These are phyloP conservation scores for Corythoichthys haematopterus DNA, from an alignment of 2,113 vertebrate genomes.

Conservation along the genomic window DNA sequence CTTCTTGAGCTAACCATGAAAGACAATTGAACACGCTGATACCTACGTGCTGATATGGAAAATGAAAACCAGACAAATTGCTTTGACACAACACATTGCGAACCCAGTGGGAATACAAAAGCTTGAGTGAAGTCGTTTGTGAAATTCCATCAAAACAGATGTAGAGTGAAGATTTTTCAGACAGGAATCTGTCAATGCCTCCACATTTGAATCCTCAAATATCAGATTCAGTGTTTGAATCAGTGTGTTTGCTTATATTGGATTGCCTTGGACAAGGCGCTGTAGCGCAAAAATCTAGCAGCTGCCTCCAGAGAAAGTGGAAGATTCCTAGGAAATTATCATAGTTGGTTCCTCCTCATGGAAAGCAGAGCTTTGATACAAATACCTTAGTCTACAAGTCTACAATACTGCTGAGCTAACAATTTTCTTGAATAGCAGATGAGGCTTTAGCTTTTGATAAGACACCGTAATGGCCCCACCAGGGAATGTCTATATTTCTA, in stretches of 20 bases:
- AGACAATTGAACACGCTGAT: conserved; percentile 19
- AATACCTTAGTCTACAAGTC: conserved; percentile 25
- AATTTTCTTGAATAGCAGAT: conserved; percentile 57
- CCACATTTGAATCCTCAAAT: conserved; percentile 43
- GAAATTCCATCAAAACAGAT: conserved; percentile 22
- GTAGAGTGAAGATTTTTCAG: background rate
- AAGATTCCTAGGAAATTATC: conserved; percentile 57
- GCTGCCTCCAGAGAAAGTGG: conserved; percentile 47
- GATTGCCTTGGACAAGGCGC: conserved; percentile 49
- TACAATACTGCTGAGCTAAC: conserved; percentile 52
- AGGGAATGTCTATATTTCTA: conserved; percentile 4
- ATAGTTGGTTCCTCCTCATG: conserved; percentile 29
- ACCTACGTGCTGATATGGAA: conserved; percentile 24
- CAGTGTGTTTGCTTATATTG: conserved; percentile 44
- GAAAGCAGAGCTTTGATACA: conserved; percentile 57
- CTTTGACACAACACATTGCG: conserved; percentile 21
- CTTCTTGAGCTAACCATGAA: conserved; percentile 22
- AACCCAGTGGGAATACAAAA: conserved; percentile 12
- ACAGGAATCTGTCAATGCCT: conserved; percentile 23
- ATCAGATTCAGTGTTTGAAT: conserved; percentile 51
- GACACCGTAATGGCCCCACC: conserved; percentile 22
- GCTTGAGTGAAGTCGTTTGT: conserved; percentile 26
- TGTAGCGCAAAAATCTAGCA: conserved; percentile 44
- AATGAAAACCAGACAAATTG: conserved; percentile 42
- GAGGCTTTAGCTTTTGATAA: conserved; percentile 41